Base-by-base conservation (phyloP, 2,797 vertebrate genomes). In the Enteromius argenteus region DNA sequence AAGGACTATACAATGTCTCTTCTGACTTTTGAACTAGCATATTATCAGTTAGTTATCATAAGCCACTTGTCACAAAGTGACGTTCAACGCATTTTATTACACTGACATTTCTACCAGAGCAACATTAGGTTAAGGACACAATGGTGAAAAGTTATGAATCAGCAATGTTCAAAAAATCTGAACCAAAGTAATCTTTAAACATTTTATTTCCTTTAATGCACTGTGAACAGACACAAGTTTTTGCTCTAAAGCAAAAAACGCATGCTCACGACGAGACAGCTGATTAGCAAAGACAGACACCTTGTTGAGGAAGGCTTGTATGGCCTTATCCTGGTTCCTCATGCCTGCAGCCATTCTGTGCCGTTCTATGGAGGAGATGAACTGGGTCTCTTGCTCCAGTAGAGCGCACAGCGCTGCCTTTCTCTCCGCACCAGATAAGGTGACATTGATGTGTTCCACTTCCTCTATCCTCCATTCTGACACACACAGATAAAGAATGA, bases 391-490 rank as follows among this genome's bases (percentile, higher is more conserved):
- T 90, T 97, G 91, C 46, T 99, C 96, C 90, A 98, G 89, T 76
- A 99, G 94, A 15, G 85, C 89, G 84, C 94, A 97, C 49, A 99
- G 93, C 1, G 96, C 96, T 0, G 95, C 96, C 88, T 97, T 99
- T 90, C 96, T 96, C 92, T 97, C 95, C 0, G 95, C 95, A 82
- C 97, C 97, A 62, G 71, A 89, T 56, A 96, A 89, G 64, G 84
- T 89, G 0, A 84, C 88, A 88, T 96, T 94, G 89, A 99, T 96
- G 27, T 0, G 60, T 66, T 91, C 87, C 49, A 92, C 84, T 91
- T 98, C 95, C 85, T 97, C 95, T 42, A 83, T 78, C 81, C 91
- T 91, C 98, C 98, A 99, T 58, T 93, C 98, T 99, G 85, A 64
- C 51, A 87, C 9, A 85, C 32, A 68, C 6, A 83, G 15, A 79